Evolutionary conservation across 2,888 invertebrate species (phyloP).

Genomic region (Monoplex corrugatus): DNA sequence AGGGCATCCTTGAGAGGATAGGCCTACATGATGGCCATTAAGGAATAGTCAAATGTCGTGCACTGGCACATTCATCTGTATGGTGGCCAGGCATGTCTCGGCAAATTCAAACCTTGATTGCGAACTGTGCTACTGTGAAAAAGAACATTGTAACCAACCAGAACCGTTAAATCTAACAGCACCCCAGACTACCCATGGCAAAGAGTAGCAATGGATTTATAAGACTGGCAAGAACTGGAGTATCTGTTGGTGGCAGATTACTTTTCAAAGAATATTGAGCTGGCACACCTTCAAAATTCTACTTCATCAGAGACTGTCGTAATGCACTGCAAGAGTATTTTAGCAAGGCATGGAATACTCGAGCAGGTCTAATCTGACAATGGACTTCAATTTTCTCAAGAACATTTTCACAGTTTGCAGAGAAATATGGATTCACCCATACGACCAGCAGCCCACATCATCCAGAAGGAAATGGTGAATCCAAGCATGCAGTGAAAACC

Average conservation of each 20-base stretch:
- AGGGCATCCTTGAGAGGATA: background rate
- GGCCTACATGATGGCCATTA: constrained; percentile 18
- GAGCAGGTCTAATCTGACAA: constrained; percentile 15
- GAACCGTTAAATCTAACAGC: constrained; percentile 56
- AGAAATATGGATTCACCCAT: constrained; percentile 54
- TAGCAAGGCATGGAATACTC: constrained; percentile 58
- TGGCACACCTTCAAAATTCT: constrained; percentile 51
- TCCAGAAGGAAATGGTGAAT: constrained; percentile 56
- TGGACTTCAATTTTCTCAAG: constrained; percentile 40
- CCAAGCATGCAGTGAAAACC: constrained; percentile 54
- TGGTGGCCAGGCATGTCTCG: constrained; percentile 59
- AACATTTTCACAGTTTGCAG: constrained; percentile 54
- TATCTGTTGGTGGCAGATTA: constrained; percentile 63
- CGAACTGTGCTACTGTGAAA: constrained; percentile 57
- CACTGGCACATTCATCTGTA: constrained; percentile 59
- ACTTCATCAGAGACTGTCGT: constrained; percentile 52
- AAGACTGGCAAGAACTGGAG: constrained; percentile 56
- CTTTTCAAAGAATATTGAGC: constrained; percentile 60
- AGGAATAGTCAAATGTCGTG: constrained; percentile 60
- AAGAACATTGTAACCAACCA: constrained; percentile 50
- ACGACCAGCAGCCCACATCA: constrained; percentile 56
- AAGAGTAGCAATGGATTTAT: constrained; percentile 63
- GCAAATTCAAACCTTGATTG: constrained; percentile 54
- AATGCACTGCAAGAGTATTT: constrained; percentile 59
- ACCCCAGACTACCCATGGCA: constrained; percentile 64